Evolutionary conservation across 2,113 vertebrate genomes (phyloP), one percentile per base, ranked within the genome.

Genomic region (Myiagra hebetior): DNA sequence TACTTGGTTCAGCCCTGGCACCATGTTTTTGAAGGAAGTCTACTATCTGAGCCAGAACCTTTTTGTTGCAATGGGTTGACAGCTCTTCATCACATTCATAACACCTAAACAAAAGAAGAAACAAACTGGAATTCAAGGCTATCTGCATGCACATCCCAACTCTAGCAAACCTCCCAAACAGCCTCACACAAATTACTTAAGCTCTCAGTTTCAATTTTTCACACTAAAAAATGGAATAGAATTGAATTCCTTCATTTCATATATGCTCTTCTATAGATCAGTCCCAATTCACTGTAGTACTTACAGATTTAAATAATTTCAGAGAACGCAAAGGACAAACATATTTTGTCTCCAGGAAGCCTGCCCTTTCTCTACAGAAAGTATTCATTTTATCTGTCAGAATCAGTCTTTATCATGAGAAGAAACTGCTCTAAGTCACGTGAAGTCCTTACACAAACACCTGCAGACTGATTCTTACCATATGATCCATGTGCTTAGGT

Each of bases 81-180:
- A 99, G 98, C 93, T 99, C 99, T 98, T 99, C 99, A 87, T 99
- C 98, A 98, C 99, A 99, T 97, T 99, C 99, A 22, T 99, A 99
- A 98, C 99, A 99, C 99, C 99, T 99, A 94, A 95, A 97, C 26
- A 96, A 95, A 91, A 82, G 85, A 87, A 78, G 60, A 92, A 87
- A 89, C 5, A 1, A 65, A 76, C 12, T 55, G 13, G 37, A 95
- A 79, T 85, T 79, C 64, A 75, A 27, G 41, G 44, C 30, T 44
- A 64, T 49, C 24, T 42, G 41, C 33, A 60, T 52, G 57, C 46
- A 88, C 28, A 35, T 72, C 46, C 15, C 37, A 35, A 19, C 60
- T 37, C 70, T 26, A 70, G 89, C 10, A 70, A 65, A 56, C 7
- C 7, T 63, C 46, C 53, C 33, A 52, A 68, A 47, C 7, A 75